Percentiles rank a stretch among this genome's conserved stretches.
phyloP scores from a whole-genome alignment of 2,888 invertebrate species.

The Caenorhabditis sp. region DNA sequence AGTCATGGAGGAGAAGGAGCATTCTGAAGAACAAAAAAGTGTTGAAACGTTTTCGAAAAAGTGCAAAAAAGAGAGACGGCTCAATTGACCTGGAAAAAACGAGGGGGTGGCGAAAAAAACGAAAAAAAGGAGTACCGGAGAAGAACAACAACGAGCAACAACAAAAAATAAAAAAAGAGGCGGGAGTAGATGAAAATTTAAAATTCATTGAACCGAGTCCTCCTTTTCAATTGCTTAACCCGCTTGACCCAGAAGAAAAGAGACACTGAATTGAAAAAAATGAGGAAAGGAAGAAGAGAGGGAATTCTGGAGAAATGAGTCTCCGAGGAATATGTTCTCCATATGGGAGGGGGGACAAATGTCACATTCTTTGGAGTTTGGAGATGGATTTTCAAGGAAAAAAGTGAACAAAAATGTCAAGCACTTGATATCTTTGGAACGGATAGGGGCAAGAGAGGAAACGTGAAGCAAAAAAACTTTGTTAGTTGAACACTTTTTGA shows the following conservation, averaged over 20 bases:
- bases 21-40: conserved; percentile 26
- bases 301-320: conserved; percentile 36
- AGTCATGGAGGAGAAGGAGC: conserved; percentile 46
- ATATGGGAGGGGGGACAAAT: conserved; percentile 25
- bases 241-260: conserved; percentile 24
- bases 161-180: conserved; percentile 18
- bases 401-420: conserved; percentile 3
- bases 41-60: background rate
- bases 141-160: conserved; percentile 25
- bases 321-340: conserved; percentile 29
- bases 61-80: background rate
- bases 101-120: background rate
- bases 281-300: conserved; percentile 8
- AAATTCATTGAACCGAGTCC: conserved; percentile 57
- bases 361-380: conserved; percentile 32
- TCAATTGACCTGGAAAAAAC: conserved; percentile 28
- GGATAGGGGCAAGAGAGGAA: background rate
- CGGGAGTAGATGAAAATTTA: conserved; percentile 48
- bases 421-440: background rate
- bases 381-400: background rate
- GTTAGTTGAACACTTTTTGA: too few species aligned
- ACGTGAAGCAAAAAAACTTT: too few species aligned
- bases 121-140: conserved; percentile 17
- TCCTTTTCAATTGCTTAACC: conserved; percentile 17
- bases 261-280: conserved; percentile 25